Conservation (phyloP, 1,140 invertebrate genomes). For the Tetragnatha versicolor region DNA sequence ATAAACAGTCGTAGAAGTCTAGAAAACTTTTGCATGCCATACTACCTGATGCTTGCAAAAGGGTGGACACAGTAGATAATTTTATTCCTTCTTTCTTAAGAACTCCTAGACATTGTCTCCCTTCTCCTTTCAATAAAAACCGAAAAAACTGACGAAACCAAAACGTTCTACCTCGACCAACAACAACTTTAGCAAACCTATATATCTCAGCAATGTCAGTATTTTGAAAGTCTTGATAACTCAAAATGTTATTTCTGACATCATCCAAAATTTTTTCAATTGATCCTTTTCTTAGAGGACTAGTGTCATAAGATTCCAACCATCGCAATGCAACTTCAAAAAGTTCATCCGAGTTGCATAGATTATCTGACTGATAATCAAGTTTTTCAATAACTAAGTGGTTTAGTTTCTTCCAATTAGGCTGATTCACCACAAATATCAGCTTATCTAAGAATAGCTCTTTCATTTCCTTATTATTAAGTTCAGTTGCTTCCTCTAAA, state of each 20-base stretch:
- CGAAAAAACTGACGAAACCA: background rate
- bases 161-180: background rate
- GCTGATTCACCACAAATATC: too few relatives aligned
- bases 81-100: conserved; percentile 1
- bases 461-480: conserved; percentile 18
- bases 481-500: conserved; percentile 8
- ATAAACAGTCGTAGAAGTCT: background rate
- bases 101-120: background rate
- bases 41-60: background rate
- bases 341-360: background rate
- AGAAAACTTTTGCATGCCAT: background rate
- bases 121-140: background rate
- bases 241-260: conserved; percentile 15
- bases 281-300: conserved; percentile 20
- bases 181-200: conserved; percentile 22
- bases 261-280: conserved; percentile 25
- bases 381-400: background rate
- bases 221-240: conserved; percentile 23
- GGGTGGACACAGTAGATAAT: background rate
- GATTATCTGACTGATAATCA: conserved; percentile 5
- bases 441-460: conserved; percentile 1
- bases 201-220: conserved; percentile 4
- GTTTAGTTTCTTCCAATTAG: too few relatives aligned
- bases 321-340: conserved; percentile 18
- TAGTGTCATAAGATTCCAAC: conserved; percentile 20